Conservation (phyloP, 2,113 vertebrate species). For the Saiga tatarica region DNA sequence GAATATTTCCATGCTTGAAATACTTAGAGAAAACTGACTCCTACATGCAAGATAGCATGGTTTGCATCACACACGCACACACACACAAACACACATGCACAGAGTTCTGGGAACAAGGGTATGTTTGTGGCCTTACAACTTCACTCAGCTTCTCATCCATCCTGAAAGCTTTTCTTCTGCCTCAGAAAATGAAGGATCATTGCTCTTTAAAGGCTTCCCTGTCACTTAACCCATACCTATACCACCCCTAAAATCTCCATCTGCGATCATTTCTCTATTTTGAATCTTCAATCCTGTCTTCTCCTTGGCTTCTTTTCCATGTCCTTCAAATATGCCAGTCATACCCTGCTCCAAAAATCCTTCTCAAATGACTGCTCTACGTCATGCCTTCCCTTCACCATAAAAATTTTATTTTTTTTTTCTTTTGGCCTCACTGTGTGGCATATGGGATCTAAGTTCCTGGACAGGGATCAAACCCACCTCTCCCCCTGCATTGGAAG, state of each 20-base stretch:
- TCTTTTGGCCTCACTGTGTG: neutral
- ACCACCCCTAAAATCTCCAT: neutral
- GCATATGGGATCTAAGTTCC: neutral
- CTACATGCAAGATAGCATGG: neutral
- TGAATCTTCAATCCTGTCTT: neutral
- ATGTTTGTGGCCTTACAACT: neutral
- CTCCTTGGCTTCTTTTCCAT: neutral
- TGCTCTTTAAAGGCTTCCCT: neutral
- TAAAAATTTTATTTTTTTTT: neutral
- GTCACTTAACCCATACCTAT: no score
- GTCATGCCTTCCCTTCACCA: neutral
- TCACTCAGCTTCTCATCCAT: neutral
- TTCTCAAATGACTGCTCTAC: neutral
- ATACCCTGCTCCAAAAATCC: neutral
- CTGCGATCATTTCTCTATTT: neutral
- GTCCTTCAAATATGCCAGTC: neutral
- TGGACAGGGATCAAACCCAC: neutral
- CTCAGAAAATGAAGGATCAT: neutral
- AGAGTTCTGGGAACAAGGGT: neutral
- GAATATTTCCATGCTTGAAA: neutral
- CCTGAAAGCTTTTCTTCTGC: neutral
- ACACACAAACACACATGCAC: no score
- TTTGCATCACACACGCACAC: neutral
- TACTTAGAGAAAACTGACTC: neutral
- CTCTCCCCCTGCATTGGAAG: neutral